Percentiles rank a stretch among this genome's conserved stretches.
These are phyloP conservation scores for Nomia melanderi DNA, from an alignment of 1,140 invertebrate species.

Conservation along the genomic window DNA sequence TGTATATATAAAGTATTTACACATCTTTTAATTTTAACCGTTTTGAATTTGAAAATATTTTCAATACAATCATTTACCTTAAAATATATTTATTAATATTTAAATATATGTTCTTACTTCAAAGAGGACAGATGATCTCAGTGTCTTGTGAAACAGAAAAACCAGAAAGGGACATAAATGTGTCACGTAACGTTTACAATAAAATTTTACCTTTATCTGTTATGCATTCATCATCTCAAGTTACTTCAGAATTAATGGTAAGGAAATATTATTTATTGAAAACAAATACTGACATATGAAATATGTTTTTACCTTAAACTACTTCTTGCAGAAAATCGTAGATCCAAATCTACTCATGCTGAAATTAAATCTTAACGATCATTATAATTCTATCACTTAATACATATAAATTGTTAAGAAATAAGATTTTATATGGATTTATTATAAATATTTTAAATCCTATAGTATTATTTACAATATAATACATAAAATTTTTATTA, in stretches of 20 bases:
- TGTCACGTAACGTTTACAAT: conserved; percentile 41
- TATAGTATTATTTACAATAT: background rate
- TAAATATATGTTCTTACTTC: conserved; percentile 27
- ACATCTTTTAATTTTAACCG: background rate
- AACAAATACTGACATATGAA: conserved; percentile 16
- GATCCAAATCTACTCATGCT: conserved; percentile 74
- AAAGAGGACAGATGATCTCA: conserved; percentile 71
- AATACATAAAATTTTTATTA: background rate
- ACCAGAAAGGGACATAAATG: conserved; percentile 67
- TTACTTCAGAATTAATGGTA: conserved; percentile 67
- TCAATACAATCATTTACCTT: background rate
- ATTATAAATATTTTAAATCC: conserved; percentile 8
- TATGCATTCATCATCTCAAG: conserved; percentile 41
- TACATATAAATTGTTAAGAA: conserved; percentile 37
- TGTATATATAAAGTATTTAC: conserved; percentile 11
- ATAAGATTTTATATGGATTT: conserved; percentile 40
- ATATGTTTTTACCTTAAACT: conserved; percentile 41
- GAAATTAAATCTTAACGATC: conserved; percentile 72
- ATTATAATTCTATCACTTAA: conserved; percentile 58
- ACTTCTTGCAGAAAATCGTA: conserved; percentile 69
- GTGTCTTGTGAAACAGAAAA: conserved; percentile 62
- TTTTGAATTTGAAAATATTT: conserved; percentile 2
- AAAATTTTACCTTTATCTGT: conserved; percentile 25
- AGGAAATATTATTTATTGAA: conserved; percentile 52
- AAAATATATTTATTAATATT: background rate